phyloP scores from a whole-genome alignment of 2,797 vertebrate species.

The Characodon lateralis region DNA sequence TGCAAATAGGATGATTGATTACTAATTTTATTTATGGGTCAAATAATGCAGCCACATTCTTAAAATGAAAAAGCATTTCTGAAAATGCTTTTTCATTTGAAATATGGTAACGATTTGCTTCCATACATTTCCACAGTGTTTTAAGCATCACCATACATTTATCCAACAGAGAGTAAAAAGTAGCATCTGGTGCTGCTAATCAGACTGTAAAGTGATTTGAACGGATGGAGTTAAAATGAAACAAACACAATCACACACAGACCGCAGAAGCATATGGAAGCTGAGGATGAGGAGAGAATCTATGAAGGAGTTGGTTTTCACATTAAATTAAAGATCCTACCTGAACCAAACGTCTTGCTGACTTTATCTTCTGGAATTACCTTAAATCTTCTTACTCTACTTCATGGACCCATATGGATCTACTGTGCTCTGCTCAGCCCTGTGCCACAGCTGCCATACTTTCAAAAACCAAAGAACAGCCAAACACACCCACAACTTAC shows the following conservation, averaged over 20 bases:
- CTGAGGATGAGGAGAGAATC: constrained; percentile 8
- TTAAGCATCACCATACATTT: constrained; percentile 6
- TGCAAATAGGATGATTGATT: too few species aligned
- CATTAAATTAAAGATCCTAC: constrained; percentile 42
- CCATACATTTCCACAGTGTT: neutral
- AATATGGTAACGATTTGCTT: too few species aligned
- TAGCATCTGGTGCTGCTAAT: constrained; percentile 57
- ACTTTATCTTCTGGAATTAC: constrained; percentile 14
- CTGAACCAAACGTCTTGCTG: constrained; percentile 24
- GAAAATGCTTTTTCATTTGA: too few species aligned
- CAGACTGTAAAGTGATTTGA: constrained; percentile 54
- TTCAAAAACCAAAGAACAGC: constrained; percentile 42
- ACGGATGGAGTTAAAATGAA: constrained; percentile 27
- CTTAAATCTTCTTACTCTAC: neutral
- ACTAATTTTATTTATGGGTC: too few species aligned
- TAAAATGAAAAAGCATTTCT: too few species aligned
- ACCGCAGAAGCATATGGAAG: constrained; percentile 31
- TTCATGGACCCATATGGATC: neutral
- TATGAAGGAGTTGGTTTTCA: neutral
- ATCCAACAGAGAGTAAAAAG: constrained; percentile 25
- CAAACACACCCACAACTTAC: constrained; percentile 38
- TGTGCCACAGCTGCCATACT: constrained; percentile 29
- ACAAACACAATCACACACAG: constrained; percentile 26
- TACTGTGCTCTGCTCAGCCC: neutral
- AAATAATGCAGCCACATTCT: too few species aligned